Evolutionary conservation across 1,140 invertebrate genomes (phyloP).

Genomic region (Agrilus planipennis): DNA sequence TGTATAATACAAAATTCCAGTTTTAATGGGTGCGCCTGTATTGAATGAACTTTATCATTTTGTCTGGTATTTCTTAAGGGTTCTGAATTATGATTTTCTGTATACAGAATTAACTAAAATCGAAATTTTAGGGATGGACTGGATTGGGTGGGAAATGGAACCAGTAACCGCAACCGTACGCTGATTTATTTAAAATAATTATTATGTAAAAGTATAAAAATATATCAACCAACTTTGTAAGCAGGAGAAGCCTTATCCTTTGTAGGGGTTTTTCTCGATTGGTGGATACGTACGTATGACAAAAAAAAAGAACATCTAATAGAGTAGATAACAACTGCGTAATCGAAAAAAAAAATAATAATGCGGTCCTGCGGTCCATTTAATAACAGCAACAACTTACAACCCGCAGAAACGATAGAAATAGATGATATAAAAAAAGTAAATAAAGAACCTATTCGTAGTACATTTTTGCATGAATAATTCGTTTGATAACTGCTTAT

Average conservation of each 20-base stretch:
- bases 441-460: constrained; percentile 22
- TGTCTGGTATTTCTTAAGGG: constrained; percentile 3
- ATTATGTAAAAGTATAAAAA: constrained; percentile 27
- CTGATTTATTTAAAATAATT: constrained; percentile 28
- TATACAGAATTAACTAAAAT: constrained; percentile 2
- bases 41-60: no score
- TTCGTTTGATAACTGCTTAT: constrained; percentile 29
- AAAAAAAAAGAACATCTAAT: constrained; percentile 2
- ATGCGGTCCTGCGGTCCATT: constrained; percentile 1
- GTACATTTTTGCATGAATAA: constrained; percentile 27
- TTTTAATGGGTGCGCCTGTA: no score
- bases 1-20: no score
- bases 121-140: constrained; percentile 28
- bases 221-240: constrained; percentile 28
- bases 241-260: no score
- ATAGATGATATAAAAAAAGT: background rate
- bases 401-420: background rate
- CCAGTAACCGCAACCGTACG: no score
- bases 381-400: background rate
- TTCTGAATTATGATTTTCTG: constrained; percentile 4
- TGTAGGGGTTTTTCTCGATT: no score
- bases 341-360: constrained; percentile 1
- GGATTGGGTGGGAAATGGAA: constrained; percentile 27
- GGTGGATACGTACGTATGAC: constrained; percentile 2
- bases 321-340: constrained; percentile 2